A percentile compares a stretch with the other conserved stretches of the same genome.
These are phyloP conservation scores for Volucella bombylans DNA, from an alignment of 2,888 invertebrate species.

Conservation along the genomic window DNA sequence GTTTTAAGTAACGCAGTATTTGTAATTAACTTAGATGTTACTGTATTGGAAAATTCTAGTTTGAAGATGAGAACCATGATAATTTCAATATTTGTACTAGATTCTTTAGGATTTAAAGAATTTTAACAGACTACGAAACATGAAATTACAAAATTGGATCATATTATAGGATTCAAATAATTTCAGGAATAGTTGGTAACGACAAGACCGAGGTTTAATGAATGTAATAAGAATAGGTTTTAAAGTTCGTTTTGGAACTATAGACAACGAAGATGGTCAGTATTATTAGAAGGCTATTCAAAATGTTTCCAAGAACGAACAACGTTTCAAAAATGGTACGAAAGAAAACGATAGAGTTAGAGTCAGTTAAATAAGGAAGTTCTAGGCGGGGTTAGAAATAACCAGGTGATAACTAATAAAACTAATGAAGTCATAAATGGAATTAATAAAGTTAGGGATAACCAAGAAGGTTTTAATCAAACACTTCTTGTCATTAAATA, in stretches of 20 bases:
- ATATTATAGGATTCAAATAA: slow-evolving; percentile 6
- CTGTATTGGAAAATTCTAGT: no score
- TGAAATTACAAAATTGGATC: no score
- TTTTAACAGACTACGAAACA: no score
- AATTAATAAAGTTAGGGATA: no score
- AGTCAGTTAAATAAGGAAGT: not conserved
- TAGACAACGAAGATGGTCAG: not conserved
- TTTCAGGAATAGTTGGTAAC: not conserved
- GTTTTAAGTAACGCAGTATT: no score
- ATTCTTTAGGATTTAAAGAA: no score
- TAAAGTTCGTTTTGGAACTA: not conserved
- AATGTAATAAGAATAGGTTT: not conserved
- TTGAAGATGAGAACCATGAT: no score
- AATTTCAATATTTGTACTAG: not conserved
- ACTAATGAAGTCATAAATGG: no score
- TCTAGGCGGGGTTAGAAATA: not conserved
- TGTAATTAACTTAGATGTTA: no score
- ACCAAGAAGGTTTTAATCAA: no score
- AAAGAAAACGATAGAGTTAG: not conserved
- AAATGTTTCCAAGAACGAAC: not conserved
- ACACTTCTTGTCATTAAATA: no score
- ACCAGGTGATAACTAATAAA: no score
- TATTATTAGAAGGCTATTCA: not conserved
- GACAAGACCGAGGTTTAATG: not conserved
- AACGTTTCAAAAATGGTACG: not conserved